These are phyloP conservation scores for Epinephelus cyanopodus DNA, from an alignment of 2,113 vertebrate genomes.

Conservation along the genomic window DNA sequence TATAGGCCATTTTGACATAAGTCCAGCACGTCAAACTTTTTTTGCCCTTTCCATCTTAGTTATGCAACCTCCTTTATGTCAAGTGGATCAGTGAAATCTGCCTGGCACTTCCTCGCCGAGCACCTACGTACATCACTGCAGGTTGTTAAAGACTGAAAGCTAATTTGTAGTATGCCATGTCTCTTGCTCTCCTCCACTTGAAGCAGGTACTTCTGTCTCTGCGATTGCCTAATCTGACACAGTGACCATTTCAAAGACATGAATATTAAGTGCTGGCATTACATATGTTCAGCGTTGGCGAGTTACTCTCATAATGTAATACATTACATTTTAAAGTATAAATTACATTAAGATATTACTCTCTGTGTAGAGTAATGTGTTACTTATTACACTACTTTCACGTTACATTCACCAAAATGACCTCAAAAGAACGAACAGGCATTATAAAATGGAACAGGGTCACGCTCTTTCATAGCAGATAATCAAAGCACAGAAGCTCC, in stretches of 20 bases:
- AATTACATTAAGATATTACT: no score
- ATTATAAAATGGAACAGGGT: no score
- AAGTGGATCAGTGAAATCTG: background rate
- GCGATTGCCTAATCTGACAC: background rate
- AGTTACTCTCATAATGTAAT: no score
- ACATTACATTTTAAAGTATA: no score
- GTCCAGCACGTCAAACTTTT: background rate
- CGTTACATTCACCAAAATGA: no score
- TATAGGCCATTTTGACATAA: background rate
- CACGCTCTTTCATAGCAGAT: no score
- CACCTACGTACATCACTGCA: background rate
- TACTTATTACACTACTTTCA: no score
- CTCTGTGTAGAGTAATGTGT: no score
- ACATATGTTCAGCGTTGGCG: background rate
- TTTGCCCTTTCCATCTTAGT: background rate
- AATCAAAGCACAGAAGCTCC: no score
- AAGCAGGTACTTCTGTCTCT: background rate
- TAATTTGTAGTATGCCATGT: background rate
- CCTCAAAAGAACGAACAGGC: no score
- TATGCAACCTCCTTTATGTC: background rate
- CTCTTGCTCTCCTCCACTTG: background rate
- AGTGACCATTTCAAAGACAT: background rate
- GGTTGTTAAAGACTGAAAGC: background rate
- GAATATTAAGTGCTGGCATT: background rate
- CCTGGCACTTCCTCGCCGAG: background rate